phyloP scores from a whole-genome alignment of 1,140 invertebrate species.

The Drosophila nigrodunni region DNA sequence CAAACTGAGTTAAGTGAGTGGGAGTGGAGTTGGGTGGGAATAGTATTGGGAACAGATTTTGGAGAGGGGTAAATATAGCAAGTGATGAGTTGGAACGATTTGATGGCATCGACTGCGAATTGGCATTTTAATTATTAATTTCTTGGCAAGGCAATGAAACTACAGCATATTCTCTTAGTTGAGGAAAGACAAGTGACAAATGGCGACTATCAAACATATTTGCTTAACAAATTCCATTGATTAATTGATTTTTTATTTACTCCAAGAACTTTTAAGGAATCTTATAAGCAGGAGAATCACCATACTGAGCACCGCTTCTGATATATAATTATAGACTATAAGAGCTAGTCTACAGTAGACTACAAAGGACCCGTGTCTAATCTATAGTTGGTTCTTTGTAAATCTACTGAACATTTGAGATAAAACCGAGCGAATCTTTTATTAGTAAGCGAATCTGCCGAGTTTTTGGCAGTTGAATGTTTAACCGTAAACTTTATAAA shows the following conservation, averaged over 20 bases:
- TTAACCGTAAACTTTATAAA: too few relatives aligned
- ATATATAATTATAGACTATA: too few relatives aligned
- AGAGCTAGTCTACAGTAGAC: too few relatives aligned
- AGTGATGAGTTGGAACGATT: constrained; percentile 44
- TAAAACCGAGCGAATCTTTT: too few relatives aligned
- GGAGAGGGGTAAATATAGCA: not conserved
- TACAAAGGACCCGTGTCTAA: too few relatives aligned
- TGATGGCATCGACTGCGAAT: constrained; percentile 64
- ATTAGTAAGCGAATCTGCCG: too few relatives aligned
- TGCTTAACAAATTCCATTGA: constrained; percentile 2
- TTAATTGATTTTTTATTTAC: not conserved
- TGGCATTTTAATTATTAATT: constrained; percentile 77
- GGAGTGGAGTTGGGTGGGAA: constrained; percentile 22
- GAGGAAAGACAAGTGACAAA: constrained; percentile 35
- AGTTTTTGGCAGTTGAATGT: too few relatives aligned
- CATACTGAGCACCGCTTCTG: too few relatives aligned
- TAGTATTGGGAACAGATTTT: constrained; percentile 16
- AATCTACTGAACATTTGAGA: too few relatives aligned
- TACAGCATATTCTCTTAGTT: not conserved
- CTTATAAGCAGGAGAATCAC: too few relatives aligned
- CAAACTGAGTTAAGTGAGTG: constrained; percentile 36
- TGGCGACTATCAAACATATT: not conserved
- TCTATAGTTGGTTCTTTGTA: too few relatives aligned
- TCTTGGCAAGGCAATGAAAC: constrained; percentile 31
- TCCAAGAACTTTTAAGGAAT: too few relatives aligned